Percentiles rank a stretch among this genome's conserved stretches.
phyloP scores from a whole-genome alignment of 2,113 vertebrate genomes.

The Tragulus kanchil region DNA sequence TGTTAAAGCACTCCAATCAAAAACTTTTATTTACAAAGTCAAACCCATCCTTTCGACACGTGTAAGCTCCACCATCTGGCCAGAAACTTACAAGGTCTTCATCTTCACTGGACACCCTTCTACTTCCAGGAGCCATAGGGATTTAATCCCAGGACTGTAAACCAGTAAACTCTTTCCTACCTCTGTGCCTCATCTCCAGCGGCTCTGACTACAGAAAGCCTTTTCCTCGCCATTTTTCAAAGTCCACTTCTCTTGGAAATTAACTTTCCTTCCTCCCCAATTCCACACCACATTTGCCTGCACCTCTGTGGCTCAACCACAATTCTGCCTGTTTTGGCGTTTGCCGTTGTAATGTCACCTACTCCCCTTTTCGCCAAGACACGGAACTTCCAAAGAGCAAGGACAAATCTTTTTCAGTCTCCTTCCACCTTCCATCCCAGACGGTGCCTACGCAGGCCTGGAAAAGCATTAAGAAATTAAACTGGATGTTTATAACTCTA shows the following conservation, averaged over 20 bases:
- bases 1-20: neutral
- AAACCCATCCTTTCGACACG: neutral
- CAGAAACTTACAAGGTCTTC: neutral
- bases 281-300: neutral
- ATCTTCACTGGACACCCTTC: neutral
- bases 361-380: neutral
- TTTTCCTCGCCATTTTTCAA: neutral
- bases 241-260: neutral
- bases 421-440: neutral
- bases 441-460: neutral
- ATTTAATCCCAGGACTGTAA: neutral
- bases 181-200: neutral
- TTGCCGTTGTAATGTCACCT: neutral
- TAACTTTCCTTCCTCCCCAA: neutral
- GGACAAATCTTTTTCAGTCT: neutral
- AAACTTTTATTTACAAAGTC: neutral
- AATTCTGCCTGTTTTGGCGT: neutral
- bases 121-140: neutral
- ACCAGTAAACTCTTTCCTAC: neutral
- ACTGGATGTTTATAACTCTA: neutral
- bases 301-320: neutral
- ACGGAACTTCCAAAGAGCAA: neutral
- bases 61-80: neutral
- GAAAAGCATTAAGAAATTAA: neutral
- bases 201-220: neutral